A percentile compares a stretch with the other conserved stretches of the same genome.
Conservation (phyloP, 2,888 invertebrate genomes). For the Pocota personata region DNA sequence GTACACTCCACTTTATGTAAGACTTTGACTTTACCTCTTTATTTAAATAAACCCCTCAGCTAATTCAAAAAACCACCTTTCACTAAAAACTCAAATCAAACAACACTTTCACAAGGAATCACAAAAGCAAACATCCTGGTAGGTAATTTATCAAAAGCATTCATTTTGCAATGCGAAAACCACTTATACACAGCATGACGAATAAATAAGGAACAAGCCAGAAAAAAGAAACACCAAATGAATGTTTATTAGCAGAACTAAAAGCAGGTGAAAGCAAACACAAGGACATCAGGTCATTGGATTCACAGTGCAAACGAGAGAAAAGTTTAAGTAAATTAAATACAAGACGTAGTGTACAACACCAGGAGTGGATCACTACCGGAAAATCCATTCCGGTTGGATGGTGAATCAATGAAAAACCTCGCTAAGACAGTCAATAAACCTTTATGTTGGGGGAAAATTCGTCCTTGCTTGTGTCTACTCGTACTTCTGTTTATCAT, state of each 20-base stretch:
- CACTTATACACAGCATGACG: slow-evolving; percentile 11
- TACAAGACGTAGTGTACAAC: slow-evolving; percentile 6
- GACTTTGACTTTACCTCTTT: no score
- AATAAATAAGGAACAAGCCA: not conserved
- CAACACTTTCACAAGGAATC: slow-evolving; percentile 5
- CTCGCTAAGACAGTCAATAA: slow-evolving; percentile 52
- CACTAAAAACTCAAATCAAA: not conserved
- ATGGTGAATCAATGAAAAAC: slow-evolving; percentile 60
- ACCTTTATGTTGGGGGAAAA: slow-evolving; percentile 25
- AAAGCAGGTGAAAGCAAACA: slow-evolving; percentile 52
- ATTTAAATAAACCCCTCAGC: no score
- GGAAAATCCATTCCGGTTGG: slow-evolving; percentile 27
- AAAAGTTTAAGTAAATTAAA: slow-evolving; percentile 49
- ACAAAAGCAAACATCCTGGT: not conserved
- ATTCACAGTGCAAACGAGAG: not conserved
- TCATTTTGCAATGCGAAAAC: not conserved
- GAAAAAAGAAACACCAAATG: slow-evolving; percentile 18
- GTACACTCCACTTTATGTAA: no score
- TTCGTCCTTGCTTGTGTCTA: not conserved
- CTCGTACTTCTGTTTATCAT: slow-evolving; percentile 33
- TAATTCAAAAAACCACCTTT: no score
- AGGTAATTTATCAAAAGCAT: slow-evolving; percentile 2
- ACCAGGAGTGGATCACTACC: not conserved
- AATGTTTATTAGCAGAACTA: slow-evolving; percentile 50
- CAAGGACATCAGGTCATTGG: slow-evolving; percentile 12